Percentiles rank a stretch among this genome's conserved stretches.
Conservation (phyloP, 2,113 vertebrate species). For the Theropithecus gelada region DNA sequence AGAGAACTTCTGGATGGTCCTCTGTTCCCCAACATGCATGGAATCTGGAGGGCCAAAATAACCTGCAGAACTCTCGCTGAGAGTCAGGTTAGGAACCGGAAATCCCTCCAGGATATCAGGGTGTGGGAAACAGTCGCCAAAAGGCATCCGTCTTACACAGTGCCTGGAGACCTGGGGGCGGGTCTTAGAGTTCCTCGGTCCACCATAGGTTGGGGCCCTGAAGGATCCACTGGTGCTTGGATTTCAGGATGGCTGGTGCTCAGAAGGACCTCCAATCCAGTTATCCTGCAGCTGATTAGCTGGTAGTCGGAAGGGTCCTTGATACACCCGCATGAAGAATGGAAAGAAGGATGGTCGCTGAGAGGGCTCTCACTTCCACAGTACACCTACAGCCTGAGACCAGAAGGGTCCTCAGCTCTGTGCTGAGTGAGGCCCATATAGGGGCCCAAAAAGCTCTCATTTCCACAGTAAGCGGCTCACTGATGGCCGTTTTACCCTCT, state of each 20-base stretch:
- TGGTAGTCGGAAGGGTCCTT: not conserved
- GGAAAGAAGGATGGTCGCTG: not conserved
- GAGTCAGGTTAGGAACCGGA: not conserved
- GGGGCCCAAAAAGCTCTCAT: not conserved
- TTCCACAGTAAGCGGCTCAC: not conserved
- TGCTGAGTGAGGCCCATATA: not conserved
- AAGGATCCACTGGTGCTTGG: not conserved
- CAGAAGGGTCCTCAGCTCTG: not conserved
- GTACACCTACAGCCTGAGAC: too few species aligned
- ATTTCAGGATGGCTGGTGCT: not conserved
- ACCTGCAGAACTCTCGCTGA: not conserved
- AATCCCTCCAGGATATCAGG: not conserved
- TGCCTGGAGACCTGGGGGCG: not conserved
- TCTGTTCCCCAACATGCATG: not conserved
- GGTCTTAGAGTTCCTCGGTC: not conserved
- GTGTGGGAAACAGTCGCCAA: not conserved
- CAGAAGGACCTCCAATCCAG: not conserved
- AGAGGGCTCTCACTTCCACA: not conserved
- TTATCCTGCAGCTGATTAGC: not conserved
- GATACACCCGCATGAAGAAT: not conserved
- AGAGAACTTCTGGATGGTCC: not conserved
- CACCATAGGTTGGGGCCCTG: not conserved
- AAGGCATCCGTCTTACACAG: not conserved
- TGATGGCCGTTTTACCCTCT: not conserved
- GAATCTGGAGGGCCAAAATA: not conserved